These are phyloP conservation scores for Erebia epiphron DNA, from an alignment of 2,888 invertebrate species.

Conservation along the genomic window DNA sequence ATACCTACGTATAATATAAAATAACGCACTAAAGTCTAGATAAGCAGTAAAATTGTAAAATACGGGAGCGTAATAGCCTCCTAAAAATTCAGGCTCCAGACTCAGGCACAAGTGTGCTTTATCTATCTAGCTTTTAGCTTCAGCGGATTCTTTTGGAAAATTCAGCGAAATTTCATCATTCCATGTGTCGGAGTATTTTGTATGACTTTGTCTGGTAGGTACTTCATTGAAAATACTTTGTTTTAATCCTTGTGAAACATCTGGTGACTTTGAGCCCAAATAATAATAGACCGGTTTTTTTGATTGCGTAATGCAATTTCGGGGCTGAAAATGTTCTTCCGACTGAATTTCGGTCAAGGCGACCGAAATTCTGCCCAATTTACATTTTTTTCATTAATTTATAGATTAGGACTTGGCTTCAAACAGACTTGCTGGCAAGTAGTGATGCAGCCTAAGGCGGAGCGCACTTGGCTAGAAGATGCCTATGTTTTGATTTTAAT, in stretches of 20 bases:
- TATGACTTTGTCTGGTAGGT: slow-evolving; percentile 14
- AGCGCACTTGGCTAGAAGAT: no score
- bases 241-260: neutral
- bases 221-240: neutral
- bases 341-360: no score
- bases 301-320: neutral
- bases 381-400: no score
- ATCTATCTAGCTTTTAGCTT: slow-evolving; percentile 22
- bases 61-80: slow-evolving; percentile 24
- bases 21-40: slow-evolving; percentile 30
- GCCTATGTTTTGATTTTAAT: no score
- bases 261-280: neutral
- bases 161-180: slow-evolving; percentile 21
- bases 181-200: slow-evolving; percentile 16
- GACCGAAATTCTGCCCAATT: no score
- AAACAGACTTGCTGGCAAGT: no score
- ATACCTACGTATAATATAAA: slow-evolving; percentile 26
- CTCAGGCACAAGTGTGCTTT: slow-evolving; percentile 31
- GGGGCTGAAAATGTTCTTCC: no score
- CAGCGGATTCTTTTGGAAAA: slow-evolving; percentile 24
- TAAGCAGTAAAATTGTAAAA: slow-evolving; percentile 20
- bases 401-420: no score
- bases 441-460: no score
- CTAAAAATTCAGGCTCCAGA: slow-evolving; percentile 33
- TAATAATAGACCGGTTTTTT: neutral